Evolutionary conservation across 2,797 vertebrate genomes (phyloP).

Genomic region (Peromyscus eremicus): DNA sequence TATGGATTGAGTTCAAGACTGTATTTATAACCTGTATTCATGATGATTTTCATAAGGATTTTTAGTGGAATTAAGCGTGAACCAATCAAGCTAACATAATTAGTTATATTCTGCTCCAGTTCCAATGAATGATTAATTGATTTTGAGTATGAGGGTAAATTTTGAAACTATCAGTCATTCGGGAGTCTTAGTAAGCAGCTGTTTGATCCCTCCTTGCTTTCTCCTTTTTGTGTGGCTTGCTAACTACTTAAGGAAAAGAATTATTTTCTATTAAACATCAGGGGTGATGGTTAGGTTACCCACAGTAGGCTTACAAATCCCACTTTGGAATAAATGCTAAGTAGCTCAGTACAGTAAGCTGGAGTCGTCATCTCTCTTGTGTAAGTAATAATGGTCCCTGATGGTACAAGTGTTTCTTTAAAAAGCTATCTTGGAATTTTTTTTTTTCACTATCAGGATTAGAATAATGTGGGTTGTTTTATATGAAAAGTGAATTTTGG

Average conservation of each 20-base stretch:
- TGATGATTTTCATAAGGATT: slow-evolving; percentile 63
- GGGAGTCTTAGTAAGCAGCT: background rate
- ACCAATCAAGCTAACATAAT: slow-evolving; percentile 65
- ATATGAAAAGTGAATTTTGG: slow-evolving; percentile 38
- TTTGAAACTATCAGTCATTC: slow-evolving; percentile 54
- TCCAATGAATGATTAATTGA: slow-evolving; percentile 74
- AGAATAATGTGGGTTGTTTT: slow-evolving; percentile 42
- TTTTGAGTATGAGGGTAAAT: slow-evolving; percentile 52
- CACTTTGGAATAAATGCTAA: slow-evolving; percentile 12
- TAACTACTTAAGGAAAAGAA: slow-evolving; percentile 38
- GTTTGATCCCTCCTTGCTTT: background rate
- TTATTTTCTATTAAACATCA: slow-evolving; percentile 31
- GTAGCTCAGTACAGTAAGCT: background rate
- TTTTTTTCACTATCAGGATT: background rate
- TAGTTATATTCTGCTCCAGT: slow-evolving; percentile 79
- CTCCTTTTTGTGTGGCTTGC: slow-evolving; percentile 28
- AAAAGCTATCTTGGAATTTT: slow-evolving; percentile 10
- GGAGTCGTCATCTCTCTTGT: background rate
- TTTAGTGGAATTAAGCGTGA: slow-evolving; percentile 73
- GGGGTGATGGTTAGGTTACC: background rate
- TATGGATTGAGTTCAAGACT: slow-evolving; percentile 54
- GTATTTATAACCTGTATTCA: slow-evolving; percentile 60
- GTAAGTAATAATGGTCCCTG: slow-evolving; percentile 36
- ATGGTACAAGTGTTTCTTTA: slow-evolving; percentile 6
- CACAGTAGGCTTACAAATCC: background rate